Percentiles rank a stretch among this genome's conserved stretches.
Conservation (phyloP, 2,888 invertebrate species). For the Tetrapedia diversipes region DNA sequence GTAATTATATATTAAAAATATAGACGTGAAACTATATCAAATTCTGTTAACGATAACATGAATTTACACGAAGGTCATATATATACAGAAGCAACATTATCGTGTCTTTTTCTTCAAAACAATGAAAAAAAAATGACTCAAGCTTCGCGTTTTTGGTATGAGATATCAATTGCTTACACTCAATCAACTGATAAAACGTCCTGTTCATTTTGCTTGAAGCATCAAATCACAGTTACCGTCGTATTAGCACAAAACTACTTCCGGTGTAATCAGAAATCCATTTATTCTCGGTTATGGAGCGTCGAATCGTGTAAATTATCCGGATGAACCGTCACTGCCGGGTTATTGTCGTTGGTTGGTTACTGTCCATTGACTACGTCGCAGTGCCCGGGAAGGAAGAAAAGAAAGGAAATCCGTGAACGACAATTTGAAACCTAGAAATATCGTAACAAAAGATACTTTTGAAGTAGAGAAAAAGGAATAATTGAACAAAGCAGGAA, state of each 20-base stretch:
- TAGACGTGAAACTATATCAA: background rate
- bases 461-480: background rate
- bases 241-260: constrained; percentile 53
- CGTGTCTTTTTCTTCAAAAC: background rate
- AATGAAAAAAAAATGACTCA: background rate
- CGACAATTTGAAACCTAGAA: background rate
- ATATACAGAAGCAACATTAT: background rate
- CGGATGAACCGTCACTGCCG: constrained; percentile 50
- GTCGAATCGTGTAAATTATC: constrained; percentile 59
- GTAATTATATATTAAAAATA: background rate
- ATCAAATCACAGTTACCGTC: constrained; percentile 35
- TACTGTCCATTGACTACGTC: constrained; percentile 22
- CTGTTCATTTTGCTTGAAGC: constrained; percentile 1
- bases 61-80: background rate
- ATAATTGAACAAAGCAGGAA: background rate
- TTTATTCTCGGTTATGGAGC: constrained; percentile 43
- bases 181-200: background rate
- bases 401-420: background rate
- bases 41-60: background rate
- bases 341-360: constrained; percentile 34
- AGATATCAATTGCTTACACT: background rate
- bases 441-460: constrained; percentile 7
- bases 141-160: background rate
- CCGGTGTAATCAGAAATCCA: constrained; percentile 61
- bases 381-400: background rate